These are phyloP conservation scores for Erpornis zantholeuca DNA, from an alignment of 2,113 vertebrate species.

Conservation along the genomic window DNA sequence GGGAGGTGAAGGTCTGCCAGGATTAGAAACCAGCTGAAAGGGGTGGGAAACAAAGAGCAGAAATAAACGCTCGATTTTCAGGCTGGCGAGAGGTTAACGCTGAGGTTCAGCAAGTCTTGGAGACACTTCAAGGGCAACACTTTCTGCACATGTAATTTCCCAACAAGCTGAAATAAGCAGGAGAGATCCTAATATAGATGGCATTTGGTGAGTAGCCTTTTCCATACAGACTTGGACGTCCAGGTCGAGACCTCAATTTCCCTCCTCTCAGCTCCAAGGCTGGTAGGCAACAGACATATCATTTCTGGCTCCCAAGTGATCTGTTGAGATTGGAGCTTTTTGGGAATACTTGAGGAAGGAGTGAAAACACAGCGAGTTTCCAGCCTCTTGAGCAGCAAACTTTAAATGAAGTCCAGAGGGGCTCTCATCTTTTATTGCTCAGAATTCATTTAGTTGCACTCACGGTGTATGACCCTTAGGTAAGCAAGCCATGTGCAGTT, in stretches of 20 bases:
- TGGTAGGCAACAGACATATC: conserved; percentile 37
- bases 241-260: conserved; percentile 66
- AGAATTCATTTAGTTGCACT: background rate
- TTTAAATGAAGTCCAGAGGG: conserved; percentile 44
- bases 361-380: background rate
- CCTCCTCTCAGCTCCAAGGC: conserved; percentile 38
- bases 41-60: conserved; percentile 18
- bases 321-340: conserved; percentile 11
- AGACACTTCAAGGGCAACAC: conserved; percentile 35
- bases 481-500: background rate
- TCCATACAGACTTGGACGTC: conserved; percentile 12
- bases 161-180: conserved; percentile 46
- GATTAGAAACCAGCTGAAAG: background rate
- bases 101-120: conserved; percentile 2
- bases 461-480: background rate
- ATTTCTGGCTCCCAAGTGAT: conserved; percentile 35
- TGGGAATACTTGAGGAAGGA: conserved; percentile 43
- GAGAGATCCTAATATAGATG: conserved; percentile 61
- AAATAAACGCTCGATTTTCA: conserved; percentile 29
- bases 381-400: conserved; percentile 31
- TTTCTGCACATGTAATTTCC: conserved; percentile 44
- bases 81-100: conserved; percentile 25
- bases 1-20: background rate
- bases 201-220: conserved; percentile 39
- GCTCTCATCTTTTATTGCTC: background rate